These are phyloP conservation scores for Monoplex corrugatus DNA, from an alignment of 2,888 invertebrate species.

Conservation along the genomic window DNA sequence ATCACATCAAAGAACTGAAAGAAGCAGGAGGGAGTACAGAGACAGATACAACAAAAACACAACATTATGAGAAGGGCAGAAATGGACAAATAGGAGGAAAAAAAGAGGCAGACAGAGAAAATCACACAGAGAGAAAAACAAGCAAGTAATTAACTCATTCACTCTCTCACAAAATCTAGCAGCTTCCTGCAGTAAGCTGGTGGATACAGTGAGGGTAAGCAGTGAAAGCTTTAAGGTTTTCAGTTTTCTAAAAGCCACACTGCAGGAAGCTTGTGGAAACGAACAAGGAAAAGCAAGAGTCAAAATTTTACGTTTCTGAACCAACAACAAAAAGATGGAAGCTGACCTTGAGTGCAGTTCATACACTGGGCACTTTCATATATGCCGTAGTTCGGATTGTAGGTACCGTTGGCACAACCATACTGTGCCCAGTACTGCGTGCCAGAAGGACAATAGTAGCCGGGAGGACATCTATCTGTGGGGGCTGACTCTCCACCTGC, in stretches of 20 bases:
- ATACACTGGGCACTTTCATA: slow-evolving; percentile 72
- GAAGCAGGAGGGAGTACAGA: not conserved
- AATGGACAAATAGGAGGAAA: not conserved
- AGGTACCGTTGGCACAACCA: slow-evolving; percentile 79
- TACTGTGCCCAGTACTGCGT: slow-evolving; percentile 71
- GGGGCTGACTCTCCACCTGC: slow-evolving; percentile 71
- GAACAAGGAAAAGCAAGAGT: too few relatives aligned
- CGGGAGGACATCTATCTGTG: slow-evolving; percentile 74
- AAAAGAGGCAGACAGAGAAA: not conserved
- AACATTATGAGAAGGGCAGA: not conserved
- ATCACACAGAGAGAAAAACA: not conserved
- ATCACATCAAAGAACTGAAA: not conserved
- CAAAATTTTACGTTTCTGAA: too few relatives aligned
- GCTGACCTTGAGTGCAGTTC: slow-evolving; percentile 76
- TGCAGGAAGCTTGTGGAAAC: too few relatives aligned
- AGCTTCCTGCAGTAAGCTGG: too few relatives aligned
- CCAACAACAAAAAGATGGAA: not conserved
- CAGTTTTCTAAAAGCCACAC: too few relatives aligned
- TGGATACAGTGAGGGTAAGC: too few relatives aligned
- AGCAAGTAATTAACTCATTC: not conserved
- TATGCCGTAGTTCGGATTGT: slow-evolving; percentile 71
- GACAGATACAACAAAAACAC: not conserved
- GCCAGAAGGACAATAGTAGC: slow-evolving; percentile 78
- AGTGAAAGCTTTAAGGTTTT: too few relatives aligned
- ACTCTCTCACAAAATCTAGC: too few relatives aligned